Evolutionary conservation across 2,888 invertebrate species (phyloP).

Genomic region (Drosophila prostipennis): DNA sequence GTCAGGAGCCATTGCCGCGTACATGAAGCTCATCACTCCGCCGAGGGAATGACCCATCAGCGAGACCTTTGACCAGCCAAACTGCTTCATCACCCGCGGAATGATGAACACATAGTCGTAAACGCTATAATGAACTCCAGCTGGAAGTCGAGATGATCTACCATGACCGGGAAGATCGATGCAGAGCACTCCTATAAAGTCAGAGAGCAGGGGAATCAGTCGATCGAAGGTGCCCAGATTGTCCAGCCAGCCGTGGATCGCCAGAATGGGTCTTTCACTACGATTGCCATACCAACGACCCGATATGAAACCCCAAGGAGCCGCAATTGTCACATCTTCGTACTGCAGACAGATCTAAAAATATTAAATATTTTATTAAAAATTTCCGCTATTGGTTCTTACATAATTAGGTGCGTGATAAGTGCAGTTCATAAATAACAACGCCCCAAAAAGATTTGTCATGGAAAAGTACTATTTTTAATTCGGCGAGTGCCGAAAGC

Average conservation of each 20-base stretch:
- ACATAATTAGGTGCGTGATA: background rate
- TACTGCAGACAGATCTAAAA: slow-evolving; percentile 42
- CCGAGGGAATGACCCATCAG: slow-evolving; percentile 89
- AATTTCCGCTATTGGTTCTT: background rate
- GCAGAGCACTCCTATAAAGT: slow-evolving; percentile 85
- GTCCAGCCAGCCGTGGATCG: slow-evolving; percentile 91
- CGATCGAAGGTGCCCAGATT: slow-evolving; percentile 90
- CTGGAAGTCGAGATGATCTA: slow-evolving; percentile 87
- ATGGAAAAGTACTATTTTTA: background rate
- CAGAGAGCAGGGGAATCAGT: slow-evolving; percentile 86
- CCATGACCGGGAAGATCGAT: slow-evolving; percentile 90
- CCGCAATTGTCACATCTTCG: slow-evolving; percentile 87
- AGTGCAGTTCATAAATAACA: background rate
- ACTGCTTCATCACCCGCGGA: slow-evolving; percentile 81
- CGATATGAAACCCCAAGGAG: slow-evolving; percentile 88
- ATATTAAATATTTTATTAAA: background rate
- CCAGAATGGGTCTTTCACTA: slow-evolving; percentile 87
- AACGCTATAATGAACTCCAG: slow-evolving; percentile 84
- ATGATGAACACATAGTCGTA: slow-evolving; percentile 84
- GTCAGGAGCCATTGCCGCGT: slow-evolving; percentile 85
- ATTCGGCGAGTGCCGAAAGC: too few species aligned
- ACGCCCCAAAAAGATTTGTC: background rate
- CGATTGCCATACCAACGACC: slow-evolving; percentile 89
- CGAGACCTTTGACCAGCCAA: slow-evolving; percentile 88
- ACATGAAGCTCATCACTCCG: slow-evolving; percentile 86